These are phyloP conservation scores for Jaculus jaculus DNA, from an alignment of 2,113 vertebrate genomes.

Conservation along the genomic window DNA sequence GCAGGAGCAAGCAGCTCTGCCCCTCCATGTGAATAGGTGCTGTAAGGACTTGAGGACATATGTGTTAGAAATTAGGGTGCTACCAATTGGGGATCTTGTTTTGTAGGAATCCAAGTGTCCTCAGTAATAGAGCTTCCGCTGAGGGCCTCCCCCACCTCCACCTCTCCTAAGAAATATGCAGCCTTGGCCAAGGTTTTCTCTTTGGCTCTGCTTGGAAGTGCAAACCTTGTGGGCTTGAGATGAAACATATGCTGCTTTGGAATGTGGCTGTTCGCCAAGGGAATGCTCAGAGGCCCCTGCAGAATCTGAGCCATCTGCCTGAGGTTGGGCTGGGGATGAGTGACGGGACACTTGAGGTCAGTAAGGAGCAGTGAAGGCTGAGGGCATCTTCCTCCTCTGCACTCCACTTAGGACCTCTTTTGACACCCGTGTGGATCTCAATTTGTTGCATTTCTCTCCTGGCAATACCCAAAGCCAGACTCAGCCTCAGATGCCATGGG, in stretches of 20 bases:
- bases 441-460: conserved; percentile 5
- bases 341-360: conserved; percentile 40
- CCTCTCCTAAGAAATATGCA: conserved; percentile 67
- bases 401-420: conserved; percentile 31
- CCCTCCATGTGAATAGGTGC: background rate
- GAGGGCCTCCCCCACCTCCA: conserved; percentile 31
- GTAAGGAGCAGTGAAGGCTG: background rate
- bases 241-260: conserved; percentile 82
- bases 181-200: conserved; percentile 71
- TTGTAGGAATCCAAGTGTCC: background rate
- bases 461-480: conserved; percentile 20
- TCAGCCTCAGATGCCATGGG: background rate
- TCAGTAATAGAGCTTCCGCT: background rate
- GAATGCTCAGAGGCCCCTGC: conserved; percentile 65
- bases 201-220: conserved; percentile 74
- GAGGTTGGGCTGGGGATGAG: background rate
- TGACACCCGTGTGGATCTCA: conserved; percentile 17
- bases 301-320: conserved; percentile 71
- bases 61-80: background rate
- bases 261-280: conserved; percentile 74
- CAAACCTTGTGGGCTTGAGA: conserved; percentile 79
- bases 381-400: conserved; percentile 15
- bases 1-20: too few relatives aligned
- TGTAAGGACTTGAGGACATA: background rate
- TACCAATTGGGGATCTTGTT: background rate